Percentiles rank a stretch among this genome's conserved stretches.
phyloP scores from a whole-genome alignment of 2,888 invertebrate genomes.

The Aplocera efformata region DNA sequence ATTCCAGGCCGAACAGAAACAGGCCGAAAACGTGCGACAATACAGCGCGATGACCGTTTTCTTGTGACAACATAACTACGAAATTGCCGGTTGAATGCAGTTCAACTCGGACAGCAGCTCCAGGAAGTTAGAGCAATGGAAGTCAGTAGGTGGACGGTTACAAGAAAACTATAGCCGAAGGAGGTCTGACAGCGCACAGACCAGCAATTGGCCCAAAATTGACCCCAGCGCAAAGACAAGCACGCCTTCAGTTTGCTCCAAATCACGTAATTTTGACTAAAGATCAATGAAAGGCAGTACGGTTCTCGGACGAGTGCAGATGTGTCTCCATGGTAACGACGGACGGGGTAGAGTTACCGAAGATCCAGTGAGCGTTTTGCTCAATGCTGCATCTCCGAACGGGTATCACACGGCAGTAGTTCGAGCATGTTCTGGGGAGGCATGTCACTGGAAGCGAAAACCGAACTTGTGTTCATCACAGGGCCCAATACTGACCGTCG shows the following conservation, averaged over 20 bases:
- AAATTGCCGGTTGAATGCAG: too few species aligned
- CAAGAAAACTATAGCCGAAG: too few species aligned
- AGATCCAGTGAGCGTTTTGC: slow-evolving; percentile 5
- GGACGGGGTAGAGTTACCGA: slow-evolving; percentile 10
- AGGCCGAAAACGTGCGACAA: too few species aligned
- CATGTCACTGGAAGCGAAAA: slow-evolving; percentile 14
- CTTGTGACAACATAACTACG: too few species aligned
- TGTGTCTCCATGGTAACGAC: slow-evolving; percentile 4
- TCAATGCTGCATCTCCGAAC: slow-evolving; percentile 1
- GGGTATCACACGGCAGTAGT: slow-evolving; percentile 8
- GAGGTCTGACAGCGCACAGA: slow-evolving; percentile 6
- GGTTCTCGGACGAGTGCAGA: slow-evolving; percentile 17
- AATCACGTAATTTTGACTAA: slow-evolving; percentile 14
- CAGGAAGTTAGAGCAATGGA: too few species aligned
- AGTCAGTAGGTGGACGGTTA: too few species aligned
- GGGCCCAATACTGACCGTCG: slow-evolving; percentile 13
- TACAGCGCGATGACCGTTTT: too few species aligned
- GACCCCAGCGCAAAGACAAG: slow-evolving; percentile 5
- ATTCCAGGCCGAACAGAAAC: too few species aligned
- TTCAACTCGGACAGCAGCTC: too few species aligned
- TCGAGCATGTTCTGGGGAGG: slow-evolving; percentile 19
- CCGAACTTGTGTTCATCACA: slow-evolving; percentile 14
- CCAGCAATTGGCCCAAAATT: slow-evolving; percentile 13
- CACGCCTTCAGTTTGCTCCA: slow-evolving; percentile 14
- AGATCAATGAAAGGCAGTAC: slow-evolving; percentile 9